phyloP scores from a whole-genome alignment of 2,797 vertebrate species.

The Centroberyx gerrardi region DNA sequence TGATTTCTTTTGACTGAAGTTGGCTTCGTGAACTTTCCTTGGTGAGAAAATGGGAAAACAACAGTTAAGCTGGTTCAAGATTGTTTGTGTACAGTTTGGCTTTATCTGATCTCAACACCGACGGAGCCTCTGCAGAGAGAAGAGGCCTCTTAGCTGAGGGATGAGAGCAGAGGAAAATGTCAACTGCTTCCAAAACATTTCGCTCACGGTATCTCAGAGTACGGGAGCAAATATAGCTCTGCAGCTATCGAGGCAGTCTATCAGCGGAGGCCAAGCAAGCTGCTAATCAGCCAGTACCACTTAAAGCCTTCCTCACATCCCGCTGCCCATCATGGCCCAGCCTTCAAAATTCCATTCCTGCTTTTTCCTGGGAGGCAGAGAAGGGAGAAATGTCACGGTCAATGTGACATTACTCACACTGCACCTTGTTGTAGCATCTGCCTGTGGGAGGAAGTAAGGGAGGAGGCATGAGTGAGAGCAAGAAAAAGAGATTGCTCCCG shows the following conservation, averaged over 20 bases:
- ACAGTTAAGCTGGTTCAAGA: constrained; percentile 57
- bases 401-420: constrained; percentile 62
- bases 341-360: constrained; percentile 16
- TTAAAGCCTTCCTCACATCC: constrained; percentile 50
- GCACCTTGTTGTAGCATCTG: constrained; percentile 36
- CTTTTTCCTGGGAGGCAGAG: constrained; percentile 46
- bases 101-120: constrained; percentile 70
- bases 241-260: constrained; percentile 61
- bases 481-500: constrained; percentile 17
- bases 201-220: constrained; percentile 50
- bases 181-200: constrained; percentile 68
- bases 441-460: constrained; percentile 6
- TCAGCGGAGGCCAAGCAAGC: constrained; percentile 62
- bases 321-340: constrained; percentile 37
- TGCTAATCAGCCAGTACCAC: constrained; percentile 68
- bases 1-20: constrained; percentile 41
- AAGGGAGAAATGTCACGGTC: constrained; percentile 68
- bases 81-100: constrained; percentile 47
- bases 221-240: constrained; percentile 56
- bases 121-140: constrained; percentile 53
- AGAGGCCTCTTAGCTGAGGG: constrained; percentile 63
- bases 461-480: constrained; percentile 15
- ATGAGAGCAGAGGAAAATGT: constrained; percentile 72
- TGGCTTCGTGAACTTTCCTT: constrained; percentile 47
- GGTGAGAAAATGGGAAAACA: constrained; percentile 55